Conservation (phyloP, 64 coral and sea anemone genomes). For the Porites australiensis region DNA sequence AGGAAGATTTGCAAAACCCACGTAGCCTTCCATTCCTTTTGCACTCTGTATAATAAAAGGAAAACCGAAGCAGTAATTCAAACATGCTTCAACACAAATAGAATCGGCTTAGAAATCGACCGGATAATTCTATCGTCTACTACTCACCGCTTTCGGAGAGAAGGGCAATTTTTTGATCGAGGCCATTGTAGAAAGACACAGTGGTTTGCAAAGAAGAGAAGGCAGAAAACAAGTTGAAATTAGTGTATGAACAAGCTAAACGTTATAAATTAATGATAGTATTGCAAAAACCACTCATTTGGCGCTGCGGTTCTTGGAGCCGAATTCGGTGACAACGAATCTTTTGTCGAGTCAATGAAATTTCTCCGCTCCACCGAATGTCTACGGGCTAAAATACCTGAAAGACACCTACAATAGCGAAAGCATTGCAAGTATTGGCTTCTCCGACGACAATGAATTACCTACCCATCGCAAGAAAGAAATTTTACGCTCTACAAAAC, state of each 20-base stretch:
- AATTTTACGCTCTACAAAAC: conserved; percentile 36
- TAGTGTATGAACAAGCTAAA: conserved; percentile 21
- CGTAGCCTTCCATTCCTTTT: conserved; percentile 98
- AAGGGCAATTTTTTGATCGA: conserved; percentile 39
- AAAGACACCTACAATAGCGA: conserved; percentile 14
- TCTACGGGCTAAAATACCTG: neutral
- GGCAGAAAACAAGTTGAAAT: conserved; percentile 2
- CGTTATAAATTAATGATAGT: conserved; percentile 60
- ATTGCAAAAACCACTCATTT: conserved; percentile 11
- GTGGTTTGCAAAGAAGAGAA: conserved; percentile 2
- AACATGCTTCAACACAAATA: neutral
- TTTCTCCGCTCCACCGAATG: neutral
- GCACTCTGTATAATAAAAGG: conserved; percentile 72
- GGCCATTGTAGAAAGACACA: conserved; percentile 7
- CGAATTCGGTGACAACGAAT: neutral
- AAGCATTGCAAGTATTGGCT: conserved; percentile 12
- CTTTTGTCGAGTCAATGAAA: neutral
- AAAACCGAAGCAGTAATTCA: neutral
- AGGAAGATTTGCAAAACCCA: conserved; percentile 97
- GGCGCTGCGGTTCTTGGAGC: neutral
- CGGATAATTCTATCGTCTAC: neutral
- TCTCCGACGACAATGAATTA: neutral
- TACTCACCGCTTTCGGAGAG: conserved; percentile 33
- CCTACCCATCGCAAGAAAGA: conserved; percentile 58
- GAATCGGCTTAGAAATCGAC: neutral